These are phyloP conservation scores for Melieria crassipennis DNA, from an alignment of 2,888 invertebrate genomes.

Conservation along the genomic window DNA sequence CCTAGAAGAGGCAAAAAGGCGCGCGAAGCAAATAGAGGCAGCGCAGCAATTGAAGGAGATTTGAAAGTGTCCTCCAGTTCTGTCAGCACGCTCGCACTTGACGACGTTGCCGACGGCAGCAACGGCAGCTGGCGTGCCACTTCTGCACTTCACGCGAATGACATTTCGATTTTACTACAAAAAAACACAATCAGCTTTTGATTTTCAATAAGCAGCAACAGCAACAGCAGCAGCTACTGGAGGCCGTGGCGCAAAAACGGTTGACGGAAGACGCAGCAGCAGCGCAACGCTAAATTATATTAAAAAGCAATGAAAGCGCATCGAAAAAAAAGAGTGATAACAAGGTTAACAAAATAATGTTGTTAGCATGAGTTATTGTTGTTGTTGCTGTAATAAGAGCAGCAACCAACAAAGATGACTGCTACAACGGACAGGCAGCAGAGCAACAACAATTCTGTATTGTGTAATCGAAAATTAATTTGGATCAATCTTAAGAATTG, in stretches of 20 bases:
- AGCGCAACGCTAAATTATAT: conserved; percentile 30
- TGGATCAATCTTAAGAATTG: conserved; percentile 26
- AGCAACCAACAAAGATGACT: not conserved
- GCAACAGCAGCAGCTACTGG: not conserved
- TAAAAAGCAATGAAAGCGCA: conserved; percentile 22
- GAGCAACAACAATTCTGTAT: conserved; percentile 6
- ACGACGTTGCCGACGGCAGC: not conserved
- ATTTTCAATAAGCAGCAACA: conserved; percentile 30
- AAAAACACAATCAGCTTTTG: conserved; percentile 31
- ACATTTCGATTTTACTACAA: conserved; percentile 31
- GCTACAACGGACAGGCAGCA: not conserved
- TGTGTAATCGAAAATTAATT: conserved; percentile 30
- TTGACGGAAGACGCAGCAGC: not conserved
- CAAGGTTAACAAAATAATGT: conserved; percentile 25
- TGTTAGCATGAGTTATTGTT: conserved; percentile 16
- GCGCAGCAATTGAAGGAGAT: no score
- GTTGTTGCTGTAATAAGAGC: not conserved
- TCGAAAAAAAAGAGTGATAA: conserved; percentile 20
- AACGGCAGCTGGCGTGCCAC: not conserved
- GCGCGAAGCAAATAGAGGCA: no score
- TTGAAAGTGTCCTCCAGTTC: no score
- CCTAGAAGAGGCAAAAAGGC: conserved; percentile 5
- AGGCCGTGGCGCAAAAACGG: not conserved
- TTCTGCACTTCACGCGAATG: not conserved
- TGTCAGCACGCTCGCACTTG: no score